phyloP scores from a whole-genome alignment of 2,888 invertebrate genomes.

The Apeira syringaria region DNA sequence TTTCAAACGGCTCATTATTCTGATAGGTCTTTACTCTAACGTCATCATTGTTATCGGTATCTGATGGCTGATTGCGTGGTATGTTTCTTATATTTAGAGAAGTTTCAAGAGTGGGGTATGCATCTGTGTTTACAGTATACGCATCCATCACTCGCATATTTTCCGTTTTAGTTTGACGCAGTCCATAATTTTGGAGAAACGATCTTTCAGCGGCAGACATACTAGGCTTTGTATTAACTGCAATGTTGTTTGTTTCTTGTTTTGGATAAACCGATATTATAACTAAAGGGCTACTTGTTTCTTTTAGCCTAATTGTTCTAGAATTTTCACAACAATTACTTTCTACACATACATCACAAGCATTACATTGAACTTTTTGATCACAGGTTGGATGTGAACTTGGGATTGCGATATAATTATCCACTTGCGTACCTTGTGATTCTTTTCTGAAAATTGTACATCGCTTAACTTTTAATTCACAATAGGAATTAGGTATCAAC shows the following conservation, averaged over 20 bases:
- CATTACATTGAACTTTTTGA: slow-evolving; percentile 26
- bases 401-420: slow-evolving; percentile 40
- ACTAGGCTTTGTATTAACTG: background rate
- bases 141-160: background rate
- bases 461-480: background rate
- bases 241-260: slow-evolving; percentile 5
- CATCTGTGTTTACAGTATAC: background rate
- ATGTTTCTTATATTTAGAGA: background rate
- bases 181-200: background rate
- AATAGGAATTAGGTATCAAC: no score
- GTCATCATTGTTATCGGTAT: background rate
- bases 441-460: slow-evolving; percentile 35
- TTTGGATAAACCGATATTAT: slow-evolving; percentile 72
- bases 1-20: background rate
- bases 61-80: background rate
- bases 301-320: slow-evolving; percentile 30
- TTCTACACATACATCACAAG: slow-evolving; percentile 12
- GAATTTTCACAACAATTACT: slow-evolving; percentile 16
- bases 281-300: slow-evolving; percentile 56
- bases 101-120: background rate
- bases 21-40: background rate
- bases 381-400: slow-evolving; percentile 31
- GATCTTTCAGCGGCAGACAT: background rate
- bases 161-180: background rate
- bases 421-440: slow-evolving; percentile 61